Percentiles rank a stretch among this genome's conserved stretches.
These are phyloP conservation scores for Sphenopsis melanotis DNA, from an alignment of 2,797 vertebrate genomes.

Conservation along the genomic window DNA sequence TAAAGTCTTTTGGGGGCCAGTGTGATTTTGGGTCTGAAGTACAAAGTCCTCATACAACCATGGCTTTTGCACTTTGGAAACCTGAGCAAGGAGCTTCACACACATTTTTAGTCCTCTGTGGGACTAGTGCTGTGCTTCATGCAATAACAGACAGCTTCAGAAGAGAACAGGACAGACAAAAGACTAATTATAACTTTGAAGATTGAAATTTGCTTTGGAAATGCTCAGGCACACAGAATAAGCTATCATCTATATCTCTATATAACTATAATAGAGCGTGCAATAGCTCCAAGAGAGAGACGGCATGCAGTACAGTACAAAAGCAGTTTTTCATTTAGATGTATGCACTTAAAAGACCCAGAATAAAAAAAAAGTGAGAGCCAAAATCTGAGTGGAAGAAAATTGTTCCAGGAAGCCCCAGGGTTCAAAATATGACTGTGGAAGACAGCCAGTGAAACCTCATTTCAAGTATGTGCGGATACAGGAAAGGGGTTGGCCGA, in stretches of 20 bases:
- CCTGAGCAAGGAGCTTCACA: neutral
- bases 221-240: neutral
- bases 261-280: rapidly evolving
- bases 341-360: neutral
- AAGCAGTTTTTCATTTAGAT: neutral
- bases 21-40: neutral
- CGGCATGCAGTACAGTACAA: neutral
- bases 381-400: neutral
- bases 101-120: rapidly evolving
- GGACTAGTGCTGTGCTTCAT: rapidly evolving
- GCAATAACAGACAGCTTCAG: neutral
- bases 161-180: neutral
- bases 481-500: neutral
- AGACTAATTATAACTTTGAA: neutral
- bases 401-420: neutral
- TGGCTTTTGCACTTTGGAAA: neutral
- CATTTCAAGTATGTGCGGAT: neutral
- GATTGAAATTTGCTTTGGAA: neutral
- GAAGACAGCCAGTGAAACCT: neutral
- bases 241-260: neutral
- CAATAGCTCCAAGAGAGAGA: neutral
- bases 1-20: neutral
- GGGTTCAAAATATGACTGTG: neutral
- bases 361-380: neutral
- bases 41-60: neutral